Base-by-base conservation (phyloP, 2,113 vertebrate genomes). In the Antigone vipio region DNA sequence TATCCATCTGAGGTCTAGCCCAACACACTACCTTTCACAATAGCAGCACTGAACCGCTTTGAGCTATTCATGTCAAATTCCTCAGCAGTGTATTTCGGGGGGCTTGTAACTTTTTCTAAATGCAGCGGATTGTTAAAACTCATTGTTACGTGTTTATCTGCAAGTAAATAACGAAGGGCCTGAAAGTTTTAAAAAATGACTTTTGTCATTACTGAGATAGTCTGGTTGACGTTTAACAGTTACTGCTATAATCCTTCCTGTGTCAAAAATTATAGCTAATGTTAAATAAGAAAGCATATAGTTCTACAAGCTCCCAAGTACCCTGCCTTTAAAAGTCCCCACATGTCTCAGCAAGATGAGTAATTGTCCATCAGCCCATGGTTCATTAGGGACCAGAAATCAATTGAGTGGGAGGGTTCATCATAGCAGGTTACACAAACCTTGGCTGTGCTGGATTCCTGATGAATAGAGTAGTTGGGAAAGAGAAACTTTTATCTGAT, bases 321-420 rank as follows among this genome's bases (percentile, higher is more conserved):
- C 42, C 78, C 84, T 91, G 92, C 91, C 62, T 97, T 98, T 97
- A 96, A 97, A 97, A 95, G 97, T 92, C 96, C 74, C 94, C 93
- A 80, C 94, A 93, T 96, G 94, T 78, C 92, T 98, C 95, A 86
- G 97, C 94, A 83, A 98, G 97, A 97, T 97, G 96, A 98, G 96
- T 98, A 98, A 98, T 98, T 98, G 97, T 98, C 96, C 93, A 97
- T 97, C 97, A 97, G 97, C 92, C 94, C 95, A 93, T 96, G 97
- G 97, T 98, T 98, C 98, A 98, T 98, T 98, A 98, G 98, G 97
- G 97, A 98, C 97, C 97, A 98, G 97, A 98, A 98, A 98, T 98
- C 98, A 98, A 98, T 98, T 98, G 98, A 97, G 97, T 97, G 96
- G 98, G 98, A 98, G 98, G 98, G 97, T 96, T 89, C 96, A 76